Evolutionary conservation across 2,888 invertebrate species (phyloP).

Genomic region (Pilophorus perplexus): DNA sequence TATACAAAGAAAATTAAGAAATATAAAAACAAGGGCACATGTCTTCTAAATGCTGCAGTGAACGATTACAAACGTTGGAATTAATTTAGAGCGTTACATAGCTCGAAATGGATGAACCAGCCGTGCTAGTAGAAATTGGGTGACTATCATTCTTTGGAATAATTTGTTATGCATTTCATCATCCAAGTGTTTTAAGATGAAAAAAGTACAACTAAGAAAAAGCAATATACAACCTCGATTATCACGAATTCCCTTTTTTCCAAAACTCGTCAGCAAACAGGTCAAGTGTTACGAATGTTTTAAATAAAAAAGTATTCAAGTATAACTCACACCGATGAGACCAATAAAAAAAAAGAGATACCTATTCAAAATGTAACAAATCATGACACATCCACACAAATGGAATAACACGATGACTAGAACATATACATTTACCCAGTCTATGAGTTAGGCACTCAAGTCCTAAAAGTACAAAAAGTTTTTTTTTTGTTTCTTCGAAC

Average conservation of each 20-base stretch:
- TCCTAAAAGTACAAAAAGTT: slow-evolving; percentile 37
- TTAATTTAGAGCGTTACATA: not conserved
- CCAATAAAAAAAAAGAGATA: not conserved
- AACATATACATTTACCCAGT: slow-evolving; percentile 43
- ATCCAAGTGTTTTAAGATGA: not conserved
- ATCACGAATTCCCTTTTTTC: not conserved
- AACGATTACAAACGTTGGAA: not conserved
- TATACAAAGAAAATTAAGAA: not conserved
- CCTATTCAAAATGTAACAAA: slow-evolving; percentile 3
- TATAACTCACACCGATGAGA: not conserved
- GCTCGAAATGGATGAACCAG: not conserved
- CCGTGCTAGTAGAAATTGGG: slow-evolving; percentile 14
- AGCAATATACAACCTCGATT: slow-evolving; percentile 13
- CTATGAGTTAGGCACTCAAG: slow-evolving; percentile 46
- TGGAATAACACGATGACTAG: slow-evolving; percentile 39
- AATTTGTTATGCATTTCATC: not conserved
- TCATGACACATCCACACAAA: slow-evolving; percentile 22
- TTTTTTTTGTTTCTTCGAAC: too few relatives aligned
- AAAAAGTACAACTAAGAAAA: slow-evolving; percentile 14
- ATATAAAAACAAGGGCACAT: not conserved
- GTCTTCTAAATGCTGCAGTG: not conserved
- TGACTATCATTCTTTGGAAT: slow-evolving; percentile 27
- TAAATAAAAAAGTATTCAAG: not conserved
- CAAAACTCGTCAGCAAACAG: not conserved
- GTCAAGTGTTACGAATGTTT: not conserved